Percentiles rank a stretch among this genome's conserved stretches.
These are phyloP conservation scores for Propithecus coquereli DNA, from an alignment of 2,113 vertebrate genomes.

Conservation along the genomic window DNA sequence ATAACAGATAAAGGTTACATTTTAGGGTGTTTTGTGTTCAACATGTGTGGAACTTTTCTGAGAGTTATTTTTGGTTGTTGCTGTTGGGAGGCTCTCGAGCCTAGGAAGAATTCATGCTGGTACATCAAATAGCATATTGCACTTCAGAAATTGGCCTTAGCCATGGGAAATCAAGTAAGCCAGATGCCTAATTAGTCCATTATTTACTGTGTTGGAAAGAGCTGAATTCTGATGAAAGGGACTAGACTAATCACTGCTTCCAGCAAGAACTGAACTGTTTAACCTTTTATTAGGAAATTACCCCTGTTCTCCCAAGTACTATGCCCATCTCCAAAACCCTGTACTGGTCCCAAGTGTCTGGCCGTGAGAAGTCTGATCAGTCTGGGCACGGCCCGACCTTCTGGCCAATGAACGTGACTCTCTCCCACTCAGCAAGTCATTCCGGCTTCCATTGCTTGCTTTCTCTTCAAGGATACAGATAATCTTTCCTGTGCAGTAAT, in stretches of 20 bases:
- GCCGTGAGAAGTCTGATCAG: neutral
- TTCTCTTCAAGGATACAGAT: neutral
- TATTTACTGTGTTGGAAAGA: slow-evolving; percentile 79
- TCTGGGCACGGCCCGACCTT: neutral
- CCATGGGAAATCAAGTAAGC: slow-evolving; percentile 78
- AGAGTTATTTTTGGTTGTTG: slow-evolving; percentile 65
- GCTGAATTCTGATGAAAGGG: slow-evolving; percentile 81
- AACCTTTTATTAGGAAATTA: slow-evolving; percentile 74
- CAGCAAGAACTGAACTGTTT: slow-evolving; percentile 71
- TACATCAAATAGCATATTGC: slow-evolving; percentile 75
- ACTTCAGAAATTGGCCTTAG: slow-evolving; percentile 77
- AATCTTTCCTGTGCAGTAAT: neutral
- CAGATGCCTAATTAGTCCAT: slow-evolving; percentile 84
- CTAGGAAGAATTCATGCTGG: slow-evolving; percentile 71
- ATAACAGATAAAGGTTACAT: neutral
- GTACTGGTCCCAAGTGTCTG: neutral
- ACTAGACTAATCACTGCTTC: slow-evolving; percentile 78
- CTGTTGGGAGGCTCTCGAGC: slow-evolving; percentile 54
- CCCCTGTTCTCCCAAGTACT: slow-evolving; percentile 13
- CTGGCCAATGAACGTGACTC: neutral
- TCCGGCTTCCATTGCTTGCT: neutral
- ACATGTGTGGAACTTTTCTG: neutral
- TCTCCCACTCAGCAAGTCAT: neutral
- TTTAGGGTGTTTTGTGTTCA: slow-evolving; percentile 15
- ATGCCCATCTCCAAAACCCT: neutral